Conservation (phyloP, 2,113 vertebrate species). For the Trichomycterus rosablanca region DNA sequence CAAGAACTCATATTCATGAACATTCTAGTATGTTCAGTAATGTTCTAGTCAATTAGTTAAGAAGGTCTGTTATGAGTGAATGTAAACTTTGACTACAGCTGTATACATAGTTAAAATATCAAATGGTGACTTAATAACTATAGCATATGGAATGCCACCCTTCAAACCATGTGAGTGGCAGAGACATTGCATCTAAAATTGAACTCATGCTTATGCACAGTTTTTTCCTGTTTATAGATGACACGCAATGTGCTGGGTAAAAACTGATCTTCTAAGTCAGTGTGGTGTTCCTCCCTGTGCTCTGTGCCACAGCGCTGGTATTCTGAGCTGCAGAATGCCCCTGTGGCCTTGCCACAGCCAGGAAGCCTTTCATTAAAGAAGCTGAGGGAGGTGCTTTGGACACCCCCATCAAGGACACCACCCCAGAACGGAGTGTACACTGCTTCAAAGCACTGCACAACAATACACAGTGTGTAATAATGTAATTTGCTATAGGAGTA, state of each 20-base stretch:
- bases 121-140: too few relatives aligned
- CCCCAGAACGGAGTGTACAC: constrained; percentile 19
- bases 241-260: constrained; percentile 14
- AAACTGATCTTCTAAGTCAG: constrained; percentile 17
- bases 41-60: too few relatives aligned
- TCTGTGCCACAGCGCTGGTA: constrained; percentile 43
- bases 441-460: background rate
- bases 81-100: too few relatives aligned
- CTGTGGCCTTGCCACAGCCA: constrained; percentile 37
- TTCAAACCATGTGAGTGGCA: too few relatives aligned
- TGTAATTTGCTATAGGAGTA: too few relatives aligned
- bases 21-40: too few relatives aligned
- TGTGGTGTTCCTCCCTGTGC: constrained; percentile 36
- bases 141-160: too few relatives aligned
- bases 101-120: too few relatives aligned
- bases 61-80: too few relatives aligned
- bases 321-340: constrained; percentile 44
- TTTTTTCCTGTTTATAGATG: constrained; percentile 13
- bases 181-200: too few relatives aligned
- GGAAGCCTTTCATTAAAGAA: constrained; percentile 47
- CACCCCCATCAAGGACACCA: constrained; percentile 38
- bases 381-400: constrained; percentile 35
- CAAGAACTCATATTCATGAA: too few relatives aligned
- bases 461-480: background rate
- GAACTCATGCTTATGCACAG: background rate